A percentile compares a stretch with the other conserved stretches of the same genome.
These are phyloP conservation scores for Enteromius treurensis DNA, from an alignment of 2,797 vertebrate species.

Conservation along the genomic window DNA sequence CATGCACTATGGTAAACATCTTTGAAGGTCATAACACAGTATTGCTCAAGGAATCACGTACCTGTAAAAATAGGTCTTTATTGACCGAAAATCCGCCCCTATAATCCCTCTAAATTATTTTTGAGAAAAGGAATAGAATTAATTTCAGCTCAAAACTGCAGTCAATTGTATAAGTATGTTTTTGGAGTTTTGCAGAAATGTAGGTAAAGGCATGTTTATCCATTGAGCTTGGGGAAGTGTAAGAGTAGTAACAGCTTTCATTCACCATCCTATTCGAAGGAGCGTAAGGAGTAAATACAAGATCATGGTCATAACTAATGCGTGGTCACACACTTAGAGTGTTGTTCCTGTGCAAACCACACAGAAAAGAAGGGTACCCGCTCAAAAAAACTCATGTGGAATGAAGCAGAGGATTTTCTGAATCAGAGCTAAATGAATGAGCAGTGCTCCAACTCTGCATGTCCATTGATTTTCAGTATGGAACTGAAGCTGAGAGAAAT, in stretches of 20 bases:
- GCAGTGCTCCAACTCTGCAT: neutral
- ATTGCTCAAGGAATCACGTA: neutral
- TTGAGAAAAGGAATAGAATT: neutral
- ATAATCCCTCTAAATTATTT: neutral
- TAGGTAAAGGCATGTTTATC: neutral
- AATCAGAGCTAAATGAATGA: constrained; percentile 1
- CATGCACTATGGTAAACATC: neutral
- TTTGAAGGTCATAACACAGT: neutral
- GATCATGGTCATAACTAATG: neutral
- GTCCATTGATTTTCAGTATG: neutral
- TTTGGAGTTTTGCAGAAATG: neutral
- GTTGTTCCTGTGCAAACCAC: neutral
- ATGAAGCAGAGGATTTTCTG: neutral
- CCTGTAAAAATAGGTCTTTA: neutral
- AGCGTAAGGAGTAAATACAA: neutral
- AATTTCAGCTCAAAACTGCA: neutral
- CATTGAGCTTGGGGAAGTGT: neutral
- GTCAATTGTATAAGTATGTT: neutral
- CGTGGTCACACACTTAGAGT: neutral
- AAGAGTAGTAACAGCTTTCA: neutral
- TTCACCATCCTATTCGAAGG: neutral
- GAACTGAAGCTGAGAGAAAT: constrained; percentile 4
- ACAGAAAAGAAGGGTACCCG: too few relatives aligned
- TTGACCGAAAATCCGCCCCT: neutral
- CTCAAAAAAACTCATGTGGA: neutral